phyloP scores from a whole-genome alignment of 2,113 vertebrate species.

The human (Homo sapiens) region GRCh38 chr4:144894501-144895000 shows the following conservation, averaged over 20 bases:
- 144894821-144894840: conserved; percentile 43
- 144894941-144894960: too few species aligned
- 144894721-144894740: background rate
- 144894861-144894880: background rate
- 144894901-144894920: too few species aligned
- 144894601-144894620: background rate
- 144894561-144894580: background rate
- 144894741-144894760: background rate
- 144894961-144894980: too few species aligned
- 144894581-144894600: background rate
- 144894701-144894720: background rate
- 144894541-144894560: background rate
- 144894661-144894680: background rate
- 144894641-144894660: background rate
- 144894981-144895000: too few species aligned
- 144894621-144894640: background rate
- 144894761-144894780: background rate
- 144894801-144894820: conserved; percentile 22
- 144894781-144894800: background rate
- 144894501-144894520: background rate
- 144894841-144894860: background rate
- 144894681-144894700: background rate
- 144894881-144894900: background rate
- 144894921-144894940: too few species aligned
- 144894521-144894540: background rate